Evolutionary conservation across 2,113 vertebrate genomes (phyloP), one percentile per base, ranked within the genome.

Genomic region (Heptranchias perlo): DNA sequence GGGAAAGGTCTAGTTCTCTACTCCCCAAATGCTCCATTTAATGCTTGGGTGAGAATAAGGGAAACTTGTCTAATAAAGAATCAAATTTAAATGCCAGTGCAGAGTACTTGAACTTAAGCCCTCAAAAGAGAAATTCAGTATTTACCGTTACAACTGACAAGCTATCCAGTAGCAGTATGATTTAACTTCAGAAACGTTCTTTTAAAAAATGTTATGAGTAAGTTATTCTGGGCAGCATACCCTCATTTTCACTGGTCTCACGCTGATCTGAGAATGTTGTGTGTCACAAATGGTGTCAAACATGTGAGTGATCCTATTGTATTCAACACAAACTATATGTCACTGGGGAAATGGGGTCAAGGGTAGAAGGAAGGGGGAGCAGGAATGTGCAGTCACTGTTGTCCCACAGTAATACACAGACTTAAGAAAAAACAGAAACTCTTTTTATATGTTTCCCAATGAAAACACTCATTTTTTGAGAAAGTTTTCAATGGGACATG

Each of bases 1-100:
- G 54, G 47, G 39, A 64, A 69, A 35, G 65, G 94, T 18, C 28
- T 73, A 62, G 25, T 35, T 58, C 23, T 91, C 4, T 52, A 58
- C 44, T 13, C 31, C 49, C 49, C 8, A 58, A 73, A 95, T 67
- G n/a, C 25, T 73, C 47, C 13, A 69, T 95, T 52, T 95, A 95
- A 95, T 52, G 44, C 44, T 73, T 95, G 94, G 94, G 65, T 69
- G 65, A 94, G 62, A 94, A 95, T 69, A 52, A 69, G 65, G 44
- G 47, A 95, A 52, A 73, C 28, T 91, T 61, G 87, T 91, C 52
- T 35, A 95, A 64, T 69, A 39, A 94, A 47, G 62, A 94, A 54
- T 44, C 35, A 69, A 95, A 95, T 69, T 95, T 47, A 95, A 95
- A 28, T 67, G n/a, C 44, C 62, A 94, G 92, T 65, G 62, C 47